Percentiles rank a stretch among this genome's conserved stretches.
These are phyloP conservation scores for Drosophila pruinosa DNA, from an alignment of 1,140 invertebrate species.

Conservation along the genomic window DNA sequence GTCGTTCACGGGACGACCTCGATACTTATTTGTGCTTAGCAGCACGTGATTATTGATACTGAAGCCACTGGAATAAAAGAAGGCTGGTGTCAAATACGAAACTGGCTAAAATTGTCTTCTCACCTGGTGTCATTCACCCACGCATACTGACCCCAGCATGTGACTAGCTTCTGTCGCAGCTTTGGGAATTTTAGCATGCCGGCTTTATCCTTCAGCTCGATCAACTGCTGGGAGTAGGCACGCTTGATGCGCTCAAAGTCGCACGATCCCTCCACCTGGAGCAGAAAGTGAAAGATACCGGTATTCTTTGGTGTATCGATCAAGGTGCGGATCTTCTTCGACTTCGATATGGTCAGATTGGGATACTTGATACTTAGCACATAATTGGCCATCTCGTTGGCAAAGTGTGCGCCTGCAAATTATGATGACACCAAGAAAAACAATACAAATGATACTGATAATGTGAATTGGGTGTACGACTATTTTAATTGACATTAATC, in stretches of 20 bases:
- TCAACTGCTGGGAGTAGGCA: constrained; percentile 84
- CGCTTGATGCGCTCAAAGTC: constrained; percentile 83
- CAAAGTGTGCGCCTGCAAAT: constrained; percentile 66
- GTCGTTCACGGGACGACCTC: constrained; percentile 87
- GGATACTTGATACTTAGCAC: constrained; percentile 84
- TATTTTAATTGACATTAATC: constrained; percentile 2
- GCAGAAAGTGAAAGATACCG: constrained; percentile 87
- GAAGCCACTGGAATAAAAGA: constrained; percentile 83
- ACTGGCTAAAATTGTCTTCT: not conserved
- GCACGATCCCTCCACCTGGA: constrained; percentile 85
- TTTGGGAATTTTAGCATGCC: constrained; percentile 86
- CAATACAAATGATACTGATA: constrained; percentile 2
- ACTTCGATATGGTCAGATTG: constrained; percentile 86
- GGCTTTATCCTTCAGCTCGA: constrained; percentile 84
- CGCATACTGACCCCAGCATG: constrained; percentile 87
- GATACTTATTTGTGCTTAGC: constrained; percentile 85
- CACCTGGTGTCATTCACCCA: constrained; percentile 84
- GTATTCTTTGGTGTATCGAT: constrained; percentile 88
- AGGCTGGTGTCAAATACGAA: no score
- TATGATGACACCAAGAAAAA: not conserved
- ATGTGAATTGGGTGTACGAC: not conserved
- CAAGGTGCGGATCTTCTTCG: constrained; percentile 86
- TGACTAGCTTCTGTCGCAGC: constrained; percentile 85
- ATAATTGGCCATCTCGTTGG: constrained; percentile 73
- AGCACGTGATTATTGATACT: constrained; percentile 89